phyloP scores from a whole-genome alignment of 35 echinoderm and acorn worm genomes.

The Eucidaris tribuloides region DNA sequence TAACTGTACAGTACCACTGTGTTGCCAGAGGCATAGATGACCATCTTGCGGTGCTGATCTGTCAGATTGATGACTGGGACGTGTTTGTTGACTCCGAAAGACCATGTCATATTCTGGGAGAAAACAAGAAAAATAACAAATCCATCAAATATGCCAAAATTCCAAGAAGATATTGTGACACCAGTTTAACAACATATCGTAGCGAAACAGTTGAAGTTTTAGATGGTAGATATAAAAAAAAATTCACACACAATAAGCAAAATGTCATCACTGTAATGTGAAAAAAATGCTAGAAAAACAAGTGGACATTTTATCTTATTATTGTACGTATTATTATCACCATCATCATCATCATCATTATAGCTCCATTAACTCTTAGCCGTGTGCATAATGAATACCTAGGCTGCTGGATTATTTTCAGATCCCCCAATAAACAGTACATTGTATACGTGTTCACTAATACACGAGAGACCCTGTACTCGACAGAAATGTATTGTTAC shows the following conservation, averaged over 20 bases:
- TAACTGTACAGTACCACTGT: conserved; percentile 85
- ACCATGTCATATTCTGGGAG: conserved; percentile 80
- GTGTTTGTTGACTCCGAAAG: conserved; percentile 92
- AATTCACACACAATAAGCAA: neutral
- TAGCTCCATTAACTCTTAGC: too few relatives aligned
- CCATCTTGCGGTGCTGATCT: conserved; percentile 49
- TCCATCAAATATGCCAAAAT: neutral
- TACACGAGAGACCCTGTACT: too few relatives aligned
- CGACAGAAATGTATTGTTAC: too few relatives aligned
- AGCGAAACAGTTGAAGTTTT: neutral
- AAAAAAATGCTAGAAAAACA: neutral
- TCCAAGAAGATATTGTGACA: neutral
- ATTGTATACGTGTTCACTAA: too few relatives aligned
- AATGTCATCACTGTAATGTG: neutral
- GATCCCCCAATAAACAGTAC: too few relatives aligned
- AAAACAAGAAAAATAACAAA: neutral
- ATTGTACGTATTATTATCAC: neutral
- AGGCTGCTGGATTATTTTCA: too few relatives aligned
- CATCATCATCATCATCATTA: neutral
- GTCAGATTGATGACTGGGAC: conserved; percentile 89
- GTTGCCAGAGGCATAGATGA: conserved; percentile 81
- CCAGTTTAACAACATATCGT: neutral
- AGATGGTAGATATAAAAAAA: neutral
- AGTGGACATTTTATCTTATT: neutral
- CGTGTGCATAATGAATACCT: too few relatives aligned